Evolutionary conservation across 2,888 invertebrate genomes (phyloP), one percentile per base, ranked within the genome.

Genomic region (Xestoiulus laeticollis): DNA sequence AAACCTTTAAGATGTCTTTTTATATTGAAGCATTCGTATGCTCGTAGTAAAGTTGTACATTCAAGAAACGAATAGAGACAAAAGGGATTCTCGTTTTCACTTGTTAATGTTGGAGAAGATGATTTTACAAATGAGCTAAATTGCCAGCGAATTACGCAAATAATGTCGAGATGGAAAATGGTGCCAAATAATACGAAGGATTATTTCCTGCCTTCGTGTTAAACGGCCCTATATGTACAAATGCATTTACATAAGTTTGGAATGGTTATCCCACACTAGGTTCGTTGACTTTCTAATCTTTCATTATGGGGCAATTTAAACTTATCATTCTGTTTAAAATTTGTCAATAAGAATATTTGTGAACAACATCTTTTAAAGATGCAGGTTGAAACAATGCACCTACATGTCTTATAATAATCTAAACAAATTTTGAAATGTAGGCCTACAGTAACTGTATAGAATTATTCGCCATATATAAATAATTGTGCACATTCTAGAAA

Each of bases 121-220:
- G 26, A 68, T 68, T 68, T 68, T 68, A 26, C 68, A 68, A 68
- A 68, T 68, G 68, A 68, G 26, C 68, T 68, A 68, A 68, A 68
- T 68, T 68, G 68, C 68, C 68, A 26, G 68, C 26, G 68, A 68
- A 68, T 68, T 68, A 68, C 26, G 26, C 68, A 26, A 68, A 26
- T 12, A 68, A 68, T 68, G n/a, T 12, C 26, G 12, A n/a, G 26
- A 68, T 59, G n/a, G 59, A 59, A 59, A 59, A 48, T 48, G 14
- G 48, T 19, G 16, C 19, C 48, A 48, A 48, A 16, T 48, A 16
- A 48, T 14, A 19, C 48, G 48, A 48, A 59, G n/a, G n/a, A 59
- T 59, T 26, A 68, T 12, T 68, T 68, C 68, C 68, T 68, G 26
- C 12, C n/a, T 59, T n/a, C 4, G n/a, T 59, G 1, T n/a, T 12